Conservation (phyloP, 2,888 invertebrate genomes). For the Xanthorhoe designata region DNA sequence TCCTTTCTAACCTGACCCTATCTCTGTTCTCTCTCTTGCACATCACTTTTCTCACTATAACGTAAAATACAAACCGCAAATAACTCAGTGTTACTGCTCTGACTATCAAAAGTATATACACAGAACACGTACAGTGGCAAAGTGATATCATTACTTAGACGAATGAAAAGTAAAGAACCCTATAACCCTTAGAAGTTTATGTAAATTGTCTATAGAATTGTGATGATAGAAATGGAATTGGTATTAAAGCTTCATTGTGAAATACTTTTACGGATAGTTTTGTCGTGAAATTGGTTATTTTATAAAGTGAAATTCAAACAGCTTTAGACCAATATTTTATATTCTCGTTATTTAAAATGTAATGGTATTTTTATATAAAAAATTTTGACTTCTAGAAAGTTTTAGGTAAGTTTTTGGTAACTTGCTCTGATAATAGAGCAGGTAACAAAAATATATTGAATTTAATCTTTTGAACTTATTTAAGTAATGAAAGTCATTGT, state of each 20-base stretch:
- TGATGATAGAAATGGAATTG: slow-evolving; percentile 5
- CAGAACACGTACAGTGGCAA: slow-evolving; percentile 14
- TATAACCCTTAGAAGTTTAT: slow-evolving; percentile 15
- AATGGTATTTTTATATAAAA: not conserved
- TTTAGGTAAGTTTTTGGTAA: not conserved
- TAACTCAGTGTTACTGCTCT: not conserved
- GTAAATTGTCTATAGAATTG: slow-evolving; percentile 12
- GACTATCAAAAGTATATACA: slow-evolving; percentile 1
- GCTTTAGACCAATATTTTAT: not conserved
- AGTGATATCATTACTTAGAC: slow-evolving; percentile 16
- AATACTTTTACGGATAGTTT: slow-evolving; percentile 1
- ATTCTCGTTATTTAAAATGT: not conserved
- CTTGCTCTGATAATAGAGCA: not conserved
- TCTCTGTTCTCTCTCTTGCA: too few species aligned
- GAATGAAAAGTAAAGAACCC: slow-evolving; percentile 10
- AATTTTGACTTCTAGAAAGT: not conserved
- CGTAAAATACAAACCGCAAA: too few species aligned
- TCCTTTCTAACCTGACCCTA: too few species aligned
- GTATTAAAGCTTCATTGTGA: slow-evolving; percentile 3
- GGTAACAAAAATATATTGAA: not conserved
- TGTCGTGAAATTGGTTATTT: not conserved
- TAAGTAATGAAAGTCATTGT: too few species aligned
- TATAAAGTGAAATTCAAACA: not conserved
- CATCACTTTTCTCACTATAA: too few species aligned
- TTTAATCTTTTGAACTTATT: too few species aligned